Base-by-base conservation (phyloP, 2,797 vertebrate genomes). In the Thalassophryne amazonica region DNA sequence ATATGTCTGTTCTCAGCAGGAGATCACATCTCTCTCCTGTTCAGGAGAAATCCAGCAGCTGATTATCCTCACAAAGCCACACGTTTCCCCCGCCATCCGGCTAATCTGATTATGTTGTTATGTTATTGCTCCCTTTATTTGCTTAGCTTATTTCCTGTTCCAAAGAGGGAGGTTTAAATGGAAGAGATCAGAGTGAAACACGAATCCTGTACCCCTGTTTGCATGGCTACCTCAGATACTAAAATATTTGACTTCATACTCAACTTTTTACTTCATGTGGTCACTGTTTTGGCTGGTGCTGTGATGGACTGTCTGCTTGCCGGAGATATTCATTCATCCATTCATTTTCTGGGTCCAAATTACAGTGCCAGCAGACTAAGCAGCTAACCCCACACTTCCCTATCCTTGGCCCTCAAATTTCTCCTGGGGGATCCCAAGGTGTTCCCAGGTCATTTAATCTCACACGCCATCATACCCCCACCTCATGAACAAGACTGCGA, bases 81-180 rank as follows among this genome's bases (percentile, higher is more conserved):
- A 9, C 30, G 13, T 33, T 10, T 9, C 39, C 27, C n/a, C 30
- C 3, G 0, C 12, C 23, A 40, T 69, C 48, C 13, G 45, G 5
- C 27, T 73, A 65, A 78, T 76, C 57, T 69, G 58, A 76, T 82
- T 74, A 72, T 60, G 47, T 50, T 38, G 58, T 76, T 65, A 56
- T 54, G 36, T 72, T 71, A 60, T 80, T 76, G 40, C 52, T 41
- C 37, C 46, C 41, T 51, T 78, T 70, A 69, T 73, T 73, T 65
- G 53, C 61, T 69, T 51, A 55, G 48, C 48, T 41, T 49, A 68
- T 54, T 69, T 78, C 60, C 54, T 64, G 46, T 62, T 67, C 45
- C 39, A 5, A 18, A 7, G 4, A 27, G 10, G 48, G 59, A 58
- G 46, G 15, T 63, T 53, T 60, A 64, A 71, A 67, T 70, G 39